phyloP scores from a whole-genome alignment of 2,113 vertebrate genomes.

The Opisthocomus hoazin region DNA sequence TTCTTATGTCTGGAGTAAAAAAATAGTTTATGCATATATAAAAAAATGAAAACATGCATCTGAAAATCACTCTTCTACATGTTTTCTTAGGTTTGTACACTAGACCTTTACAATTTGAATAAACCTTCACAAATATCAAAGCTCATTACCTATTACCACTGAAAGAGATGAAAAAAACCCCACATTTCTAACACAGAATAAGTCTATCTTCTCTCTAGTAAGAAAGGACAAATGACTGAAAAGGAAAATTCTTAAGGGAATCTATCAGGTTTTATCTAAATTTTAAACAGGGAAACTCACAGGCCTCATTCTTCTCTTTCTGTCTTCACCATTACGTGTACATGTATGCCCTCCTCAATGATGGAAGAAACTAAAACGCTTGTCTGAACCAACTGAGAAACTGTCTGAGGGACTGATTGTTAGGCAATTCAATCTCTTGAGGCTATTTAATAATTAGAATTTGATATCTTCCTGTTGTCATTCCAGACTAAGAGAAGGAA shows the following conservation, averaged over 20 bases:
- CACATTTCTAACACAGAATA: not conserved
- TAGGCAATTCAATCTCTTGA: not conserved
- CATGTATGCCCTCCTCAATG: not conserved
- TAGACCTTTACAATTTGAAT: not conserved
- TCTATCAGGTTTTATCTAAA: not conserved
- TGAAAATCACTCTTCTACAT: not conserved
- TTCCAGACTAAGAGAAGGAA: not conserved
- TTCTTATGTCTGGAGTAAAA: not conserved
- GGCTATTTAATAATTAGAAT: slow-evolving; percentile 13
- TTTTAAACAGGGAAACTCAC: slow-evolving; percentile 2
- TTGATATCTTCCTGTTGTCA: not conserved
- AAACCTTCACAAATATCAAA: not conserved
- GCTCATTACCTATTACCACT: not conserved
- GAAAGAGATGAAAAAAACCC: not conserved
- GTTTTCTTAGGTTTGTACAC: not conserved
- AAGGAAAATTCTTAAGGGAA: not conserved
- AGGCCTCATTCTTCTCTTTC: not conserved
- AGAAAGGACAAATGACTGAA: not conserved
- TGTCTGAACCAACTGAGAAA: not conserved
- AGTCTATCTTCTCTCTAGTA: not conserved
- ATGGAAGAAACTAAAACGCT: not conserved
- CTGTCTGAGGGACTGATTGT: not conserved
- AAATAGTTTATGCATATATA: not conserved
- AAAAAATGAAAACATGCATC: not conserved
- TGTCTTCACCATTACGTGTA: not conserved